Evolutionary conservation across 2,888 invertebrate species (phyloP).

Genomic region (Proisotoma minuta): DNA sequence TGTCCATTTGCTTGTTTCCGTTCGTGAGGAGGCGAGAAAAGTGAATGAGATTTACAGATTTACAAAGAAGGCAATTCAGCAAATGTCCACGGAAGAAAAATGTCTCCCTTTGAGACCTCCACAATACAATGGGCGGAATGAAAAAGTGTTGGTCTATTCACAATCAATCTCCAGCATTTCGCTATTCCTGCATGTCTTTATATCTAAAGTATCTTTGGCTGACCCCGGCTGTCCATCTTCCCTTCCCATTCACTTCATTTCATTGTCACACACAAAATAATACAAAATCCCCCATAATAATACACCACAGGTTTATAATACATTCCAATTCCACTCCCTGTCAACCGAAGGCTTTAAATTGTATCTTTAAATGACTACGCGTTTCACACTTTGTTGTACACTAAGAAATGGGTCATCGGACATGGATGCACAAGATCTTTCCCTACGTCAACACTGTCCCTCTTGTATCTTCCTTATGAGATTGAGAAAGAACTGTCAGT

Average conservation of each 20-base stretch:
- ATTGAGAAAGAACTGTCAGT: slow-evolving; percentile 9
- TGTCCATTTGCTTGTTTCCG: not conserved
- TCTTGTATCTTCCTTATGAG: not conserved
- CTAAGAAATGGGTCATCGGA: slow-evolving; percentile 9
- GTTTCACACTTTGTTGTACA: slow-evolving; percentile 7
- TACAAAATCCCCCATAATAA: not conserved
- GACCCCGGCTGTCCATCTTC: slow-evolving; percentile 14
- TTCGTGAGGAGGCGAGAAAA: not conserved
- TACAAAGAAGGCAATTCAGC: slow-evolving; percentile 2
- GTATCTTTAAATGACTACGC: too few species aligned
- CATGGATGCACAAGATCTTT: not conserved
- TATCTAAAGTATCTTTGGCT: slow-evolving; percentile 10
- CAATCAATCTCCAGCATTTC: slow-evolving; percentile 15
- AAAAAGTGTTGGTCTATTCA: slow-evolving; percentile 6
- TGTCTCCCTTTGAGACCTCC: slow-evolving; percentile 10
- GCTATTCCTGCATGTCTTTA: slow-evolving; percentile 6
- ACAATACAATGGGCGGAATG: slow-evolving; percentile 13
- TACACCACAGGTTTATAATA: too few species aligned
- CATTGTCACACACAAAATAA: not conserved
- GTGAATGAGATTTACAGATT: slow-evolving; percentile 6
- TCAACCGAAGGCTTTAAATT: too few species aligned
- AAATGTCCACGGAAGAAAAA: slow-evolving; percentile 9
- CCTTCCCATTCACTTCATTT: not conserved
- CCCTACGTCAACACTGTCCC: not conserved
- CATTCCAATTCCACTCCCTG: too few species aligned